Conservation (phyloP, 1,140 invertebrate genomes). For the Nasonia giraulti region DNA sequence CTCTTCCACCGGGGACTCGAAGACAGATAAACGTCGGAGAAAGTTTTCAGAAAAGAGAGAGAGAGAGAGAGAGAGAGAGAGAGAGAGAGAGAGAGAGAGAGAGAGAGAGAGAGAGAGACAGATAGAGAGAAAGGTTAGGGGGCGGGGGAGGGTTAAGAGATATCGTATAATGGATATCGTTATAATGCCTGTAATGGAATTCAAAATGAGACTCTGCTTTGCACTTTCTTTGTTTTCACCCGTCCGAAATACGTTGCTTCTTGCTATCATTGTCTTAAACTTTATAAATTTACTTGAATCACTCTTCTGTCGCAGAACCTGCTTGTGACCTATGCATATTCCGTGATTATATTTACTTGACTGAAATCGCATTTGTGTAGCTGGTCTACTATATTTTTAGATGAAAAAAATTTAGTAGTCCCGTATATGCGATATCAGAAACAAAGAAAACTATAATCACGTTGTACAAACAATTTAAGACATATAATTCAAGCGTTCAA, state of each 20-base stretch:
- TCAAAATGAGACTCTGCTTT: constrained; percentile 33
- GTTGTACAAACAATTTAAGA: neutral
- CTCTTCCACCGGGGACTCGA: constrained; percentile 44
- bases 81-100: neutral
- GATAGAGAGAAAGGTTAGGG: neutral
- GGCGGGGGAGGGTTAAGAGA: neutral
- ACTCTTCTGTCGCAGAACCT: neutral
- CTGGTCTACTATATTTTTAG: neutral
- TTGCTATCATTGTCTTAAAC: neutral
- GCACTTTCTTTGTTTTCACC: neutral
- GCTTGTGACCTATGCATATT: too few relatives aligned
- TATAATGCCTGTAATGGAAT: constrained; percentile 25
- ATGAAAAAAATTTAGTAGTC: too few relatives aligned
- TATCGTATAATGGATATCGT: neutral
- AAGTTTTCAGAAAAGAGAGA: constrained; percentile 8
- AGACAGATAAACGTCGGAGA: constrained; percentile 35
- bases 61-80: neutral
- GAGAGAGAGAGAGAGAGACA: too few relatives aligned
- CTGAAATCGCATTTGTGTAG: neutral
- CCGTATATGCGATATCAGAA: too few relatives aligned
- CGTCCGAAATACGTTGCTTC: neutral
- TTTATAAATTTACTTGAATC: too few relatives aligned
- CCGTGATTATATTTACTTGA: neutral
- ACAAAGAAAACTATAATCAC: neutral
- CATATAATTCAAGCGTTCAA: neutral